Evolutionary conservation across 2,113 vertebrate genomes (phyloP), one percentile per base, ranked within the genome.

Genomic region (Lampris incognitus): DNA sequence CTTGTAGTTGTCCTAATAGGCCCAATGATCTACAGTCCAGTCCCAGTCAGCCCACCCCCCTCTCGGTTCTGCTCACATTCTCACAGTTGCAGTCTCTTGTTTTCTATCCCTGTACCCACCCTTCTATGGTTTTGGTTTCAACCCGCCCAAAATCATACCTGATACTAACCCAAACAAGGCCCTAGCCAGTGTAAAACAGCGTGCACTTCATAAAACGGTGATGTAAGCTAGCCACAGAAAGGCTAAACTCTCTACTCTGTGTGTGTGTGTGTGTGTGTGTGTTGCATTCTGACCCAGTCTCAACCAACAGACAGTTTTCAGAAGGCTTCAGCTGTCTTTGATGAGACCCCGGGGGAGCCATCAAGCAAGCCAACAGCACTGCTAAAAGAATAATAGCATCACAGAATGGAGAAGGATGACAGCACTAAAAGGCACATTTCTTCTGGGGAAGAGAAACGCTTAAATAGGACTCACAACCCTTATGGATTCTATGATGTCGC

Each of bases 261-360:
- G 50, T 51, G 50, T 86, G 50, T 11, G 10, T 51, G 50, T 11
- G 5, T 84, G 84, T 80, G 69, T 85, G 41, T 87, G 80, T 83
- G 82, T 86, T 85, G 80, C 79, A 85, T 44, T 70, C 66, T 71
- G 75, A 78, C 79, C 80, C 63, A 68, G 78, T 78, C 85, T 81
- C 73, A 84, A 78, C 78, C 83, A 78, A 54, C 84, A 76, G 80
- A 74, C 87, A 73, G 71, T 69, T 84, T 87, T 84, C 69, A 85
- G 75, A 70, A 60, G 67, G 49, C 66, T 76, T 79, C 38, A 70
- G 60, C 62, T 59, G 74, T 39, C 85, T 91, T 92, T 91, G 85
- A 92, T 81, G 83, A 92, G 90, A 93, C 83, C 91, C 93, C 92
- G 90, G 69, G 80, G 87, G 91, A 88, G 69, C 77, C 79, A 78